Evolutionary conservation across 2,113 vertebrate species (phyloP), one percentile per base, ranked within the genome.

Genomic region (Petrocephalus microphthalmus): DNA sequence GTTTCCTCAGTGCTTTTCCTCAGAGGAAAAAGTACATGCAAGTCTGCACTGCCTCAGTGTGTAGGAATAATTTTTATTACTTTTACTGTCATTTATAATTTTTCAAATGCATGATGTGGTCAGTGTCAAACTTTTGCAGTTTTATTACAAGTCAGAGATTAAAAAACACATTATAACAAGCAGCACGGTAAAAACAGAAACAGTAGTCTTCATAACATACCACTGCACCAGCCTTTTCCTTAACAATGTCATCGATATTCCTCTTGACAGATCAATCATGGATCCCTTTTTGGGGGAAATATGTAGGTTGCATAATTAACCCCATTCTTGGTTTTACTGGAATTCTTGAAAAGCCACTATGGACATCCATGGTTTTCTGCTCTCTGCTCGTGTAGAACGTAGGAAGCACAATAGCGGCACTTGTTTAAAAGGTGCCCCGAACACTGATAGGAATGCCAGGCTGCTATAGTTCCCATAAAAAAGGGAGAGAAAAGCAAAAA

Each of bases 321-420:
- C 53, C 87, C 74, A 37, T 53, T 82, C 87, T 82, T 51, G 29
- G 8, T 54, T 67, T 88, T 67, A 56, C 7, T 81, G 71, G 64
- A 56, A 29, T 67, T 29, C 86, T 20, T 51, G 22, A 29, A 51
- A 87, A 74, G 45, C 57, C 86, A 47, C 60, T 67, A 49, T 29
- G 60, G 22, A 7, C 45, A 7, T 87, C 25, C 37, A 17, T 85
- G 86, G 47, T 67, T 87, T 87, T 71, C 47, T 25, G 47, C 29
- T 56, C 25, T 51, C 45, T 52, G 42, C 52, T 86, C 19, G 13
- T 87, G 33, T 22, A 45, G 52, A 52, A 81, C 11, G 47, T 49
- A 42, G 22, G 6, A 17, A 17, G 51, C 25, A 71, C 86, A 87
- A 71, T 33, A 49, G 86, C 60, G 11, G 33, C 25, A 87, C 47